Evolutionary conservation across 2,797 vertebrate genomes (phyloP), one percentile per base, ranked within the genome.

Genomic region (Hippoglossus hippoglossus): DNA sequence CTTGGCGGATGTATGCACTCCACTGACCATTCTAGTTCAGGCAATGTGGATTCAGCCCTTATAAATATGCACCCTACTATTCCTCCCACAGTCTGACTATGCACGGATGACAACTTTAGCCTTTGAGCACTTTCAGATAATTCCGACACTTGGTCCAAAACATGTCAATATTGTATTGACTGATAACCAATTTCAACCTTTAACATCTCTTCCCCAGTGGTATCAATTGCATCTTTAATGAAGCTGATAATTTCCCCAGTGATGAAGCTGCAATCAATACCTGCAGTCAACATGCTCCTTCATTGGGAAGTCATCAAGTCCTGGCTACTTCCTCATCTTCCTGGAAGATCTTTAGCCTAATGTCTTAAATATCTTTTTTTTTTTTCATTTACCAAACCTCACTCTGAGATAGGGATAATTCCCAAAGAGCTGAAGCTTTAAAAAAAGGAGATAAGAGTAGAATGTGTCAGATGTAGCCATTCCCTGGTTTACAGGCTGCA

Each of bases 201-300:
- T 47, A 22, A 21, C 11, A 52, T 41, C 22, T 41, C 7, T 16
- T 36, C 15, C 16, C 31, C 16, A 25, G 21, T 39, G 44, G 58
- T 24, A 19, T 39, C 26, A 24, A 36, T 25, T n/a, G 39, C 9
- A 22, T 36, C 44, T 19, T 34, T 57, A 56, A 53, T 47, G 39
- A 47, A 55, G 54, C n/a, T 9, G 39, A 11, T 55, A 11, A 71
- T 71, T 62, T 62, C 50, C 26, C 39, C 39, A 34, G 39, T 36
- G 51, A 36, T 62, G 6, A n/a, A n/a, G n/a, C 51, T 63, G 41
- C 41, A 26, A 10, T 71, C 51, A 25, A 47, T 55, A 47, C 53
- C 41, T 31, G 18, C n/a, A n/a, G n/a, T 52, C 15, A 60, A 54
- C 34, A 19, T 22, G 12, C 6, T 2, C 39, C 22, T 21, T 28